Base-by-base conservation (phyloP, 1,140 invertebrate genomes). In the Drosophila nigromelanica region DNA sequence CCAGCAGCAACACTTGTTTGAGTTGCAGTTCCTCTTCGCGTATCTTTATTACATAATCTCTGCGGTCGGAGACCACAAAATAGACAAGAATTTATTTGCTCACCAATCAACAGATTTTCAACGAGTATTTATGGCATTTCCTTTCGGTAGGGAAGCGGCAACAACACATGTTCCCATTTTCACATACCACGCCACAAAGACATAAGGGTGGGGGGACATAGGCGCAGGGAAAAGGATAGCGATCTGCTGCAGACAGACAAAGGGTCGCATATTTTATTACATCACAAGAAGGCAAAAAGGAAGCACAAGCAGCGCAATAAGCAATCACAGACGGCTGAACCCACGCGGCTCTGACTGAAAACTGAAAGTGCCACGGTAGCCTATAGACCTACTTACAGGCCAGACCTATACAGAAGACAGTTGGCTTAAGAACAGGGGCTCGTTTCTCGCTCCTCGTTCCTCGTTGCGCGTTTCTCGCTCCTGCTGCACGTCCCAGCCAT, bases 291-390 rank as follows among this genome's bases (percentile, higher is more conserved):
- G 43, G 47, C 62, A 61, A 43, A 43, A 64, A 59, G 58, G 69
- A 58, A 76, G 45, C 51, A 45, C 18, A 56, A 5, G 21, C n/a
- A n/a, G 21, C 21, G 27, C 27, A 27, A 24, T 24, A 24, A 24
- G 72, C 61, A 86, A 86, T 85, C 81, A 80, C 73, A 74, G 76
- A 85, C 51, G 21, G 24, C 42, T 64, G 56, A 73, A 66, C 73
- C 60, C 68, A 85, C 80, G 79, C 77, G 52, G 62, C 52, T 60
- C 43, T 66, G 37, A 56, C 39, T 45, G 24, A 73, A 86, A 90
- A 90, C 79, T 56, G 87, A 90, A 90, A 90, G 87, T 90, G 87
- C 79, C 83, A 71, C 59, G 76, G 73, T 74, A 90, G 71, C 87
- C 87, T 90, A 90, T 90, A 90, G 81, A 90, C 87, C 87, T 87